Percentiles rank a stretch among this genome's conserved stretches.
phyloP scores from a whole-genome alignment of 2,113 vertebrate species.

The Collichthys lucidus region DNA sequence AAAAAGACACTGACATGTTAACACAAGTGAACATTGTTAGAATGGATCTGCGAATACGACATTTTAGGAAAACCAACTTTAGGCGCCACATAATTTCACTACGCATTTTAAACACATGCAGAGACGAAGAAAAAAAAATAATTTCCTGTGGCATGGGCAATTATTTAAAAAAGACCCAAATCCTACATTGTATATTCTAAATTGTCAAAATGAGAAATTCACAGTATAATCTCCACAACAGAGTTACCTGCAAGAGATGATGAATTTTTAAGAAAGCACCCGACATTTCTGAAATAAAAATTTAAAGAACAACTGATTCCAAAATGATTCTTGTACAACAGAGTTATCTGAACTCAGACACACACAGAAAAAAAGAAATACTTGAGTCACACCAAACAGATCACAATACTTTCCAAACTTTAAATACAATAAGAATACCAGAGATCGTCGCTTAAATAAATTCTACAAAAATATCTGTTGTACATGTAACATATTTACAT shows the following conservation, averaged over 20 bases:
- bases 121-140: slow-evolving; percentile 3
- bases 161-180: slow-evolving; percentile 26
- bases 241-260: slow-evolving; percentile 46
- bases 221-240: slow-evolving; percentile 62
- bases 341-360: slow-evolving; percentile 39
- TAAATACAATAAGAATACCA: slow-evolving; percentile 80
- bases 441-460: slow-evolving; percentile 93
- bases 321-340: slow-evolving; percentile 46
- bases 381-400: slow-evolving; percentile 67
- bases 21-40: slow-evolving; percentile 1
- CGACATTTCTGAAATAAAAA: slow-evolving; percentile 38
- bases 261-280: slow-evolving; percentile 52
- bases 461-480: slow-evolving; percentile 94
- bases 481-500: slow-evolving; percentile 96
- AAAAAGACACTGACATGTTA: neutral
- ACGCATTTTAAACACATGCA: slow-evolving; percentile 29
- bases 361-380: slow-evolving; percentile 44
- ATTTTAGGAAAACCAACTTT: slow-evolving; percentile 23
- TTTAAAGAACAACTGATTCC: slow-evolving; percentile 33
- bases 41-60: neutral
- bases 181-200: slow-evolving; percentile 53
- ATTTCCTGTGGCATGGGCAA: neutral
- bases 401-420: slow-evolving; percentile 72
- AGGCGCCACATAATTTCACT: slow-evolving; percentile 9
- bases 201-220: slow-evolving; percentile 56